phyloP scores from a whole-genome alignment of 64 coral and sea anemone species.

The Actinia tenebrosa region DNA sequence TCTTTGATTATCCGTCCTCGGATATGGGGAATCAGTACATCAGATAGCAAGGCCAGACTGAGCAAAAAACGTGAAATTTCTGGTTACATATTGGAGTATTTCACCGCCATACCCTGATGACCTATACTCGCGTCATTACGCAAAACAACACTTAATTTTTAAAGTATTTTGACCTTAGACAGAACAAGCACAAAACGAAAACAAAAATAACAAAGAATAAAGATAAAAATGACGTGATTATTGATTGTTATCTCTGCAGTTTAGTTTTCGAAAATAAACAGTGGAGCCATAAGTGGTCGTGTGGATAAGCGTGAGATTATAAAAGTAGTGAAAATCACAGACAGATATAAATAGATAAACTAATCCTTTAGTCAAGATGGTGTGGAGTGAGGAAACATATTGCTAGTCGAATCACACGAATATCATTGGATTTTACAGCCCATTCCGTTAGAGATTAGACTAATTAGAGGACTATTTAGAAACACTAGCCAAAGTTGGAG shows the following conservation, averaged over 20 bases:
- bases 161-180: not conserved
- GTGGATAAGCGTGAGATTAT: not conserved
- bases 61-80: not conserved
- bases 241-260: not conserved
- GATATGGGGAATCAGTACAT: not conserved
- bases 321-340: no score
- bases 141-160: not conserved
- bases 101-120: not conserved
- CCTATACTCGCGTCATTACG: not conserved
- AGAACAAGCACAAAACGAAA: not conserved
- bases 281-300: not conserved
- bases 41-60: not conserved
- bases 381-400: not conserved
- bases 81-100: not conserved
- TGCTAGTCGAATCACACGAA: not conserved
- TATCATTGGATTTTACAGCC: not conserved
- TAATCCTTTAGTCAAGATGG: not conserved
- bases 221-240: not conserved
- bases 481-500: not conserved
- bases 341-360: not conserved
- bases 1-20: not conserved
- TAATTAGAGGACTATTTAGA: not conserved
- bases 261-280: not conserved
- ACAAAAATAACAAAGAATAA: conserved; percentile 3
- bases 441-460: not conserved